These are phyloP conservation scores for Montipora foliosa DNA, from an alignment of 64 coral and sea anemone genomes.

Conservation along the genomic window DNA sequence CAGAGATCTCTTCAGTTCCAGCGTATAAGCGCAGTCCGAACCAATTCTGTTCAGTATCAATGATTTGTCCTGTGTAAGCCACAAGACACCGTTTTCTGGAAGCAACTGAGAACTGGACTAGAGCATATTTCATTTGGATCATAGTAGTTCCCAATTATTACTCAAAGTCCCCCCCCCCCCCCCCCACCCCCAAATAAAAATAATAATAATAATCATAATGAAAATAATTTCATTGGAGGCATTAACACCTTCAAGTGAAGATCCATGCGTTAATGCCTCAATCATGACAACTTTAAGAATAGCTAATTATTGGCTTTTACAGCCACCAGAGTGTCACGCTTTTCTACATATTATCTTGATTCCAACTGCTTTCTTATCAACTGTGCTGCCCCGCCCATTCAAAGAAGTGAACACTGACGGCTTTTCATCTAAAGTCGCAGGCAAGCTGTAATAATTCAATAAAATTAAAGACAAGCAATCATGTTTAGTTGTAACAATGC, in stretches of 20 bases:
- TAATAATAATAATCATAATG: too few relatives aligned
- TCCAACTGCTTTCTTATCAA: neutral
- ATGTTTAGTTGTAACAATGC: neutral
- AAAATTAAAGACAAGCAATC: conserved; percentile 24
- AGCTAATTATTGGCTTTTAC: conserved; percentile 52
- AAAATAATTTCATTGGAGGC: neutral
- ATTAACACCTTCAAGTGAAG: neutral
- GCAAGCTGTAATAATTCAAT: neutral
- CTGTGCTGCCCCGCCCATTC: conserved; percentile 22
- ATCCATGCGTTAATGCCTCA: conserved; percentile 55
- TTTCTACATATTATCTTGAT: conserved; percentile 39
- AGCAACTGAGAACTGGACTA: too few relatives aligned
- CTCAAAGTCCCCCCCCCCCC: too few relatives aligned
- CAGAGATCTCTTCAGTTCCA: too few relatives aligned
- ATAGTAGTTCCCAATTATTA: too few relatives aligned
- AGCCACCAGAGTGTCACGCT: conserved; percentile 17
- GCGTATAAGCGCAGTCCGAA: too few relatives aligned
- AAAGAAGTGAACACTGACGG: neutral
- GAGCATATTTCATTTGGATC: too few relatives aligned
- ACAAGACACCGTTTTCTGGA: too few relatives aligned
- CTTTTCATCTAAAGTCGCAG: neutral
- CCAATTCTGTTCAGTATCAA: too few relatives aligned
- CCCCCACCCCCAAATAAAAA: too few relatives aligned
- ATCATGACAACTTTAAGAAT: conserved; percentile 40
- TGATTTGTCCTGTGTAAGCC: too few relatives aligned